Conservation (phyloP, 2,113 vertebrate species). For the Protomyctophum bolini region DNA sequence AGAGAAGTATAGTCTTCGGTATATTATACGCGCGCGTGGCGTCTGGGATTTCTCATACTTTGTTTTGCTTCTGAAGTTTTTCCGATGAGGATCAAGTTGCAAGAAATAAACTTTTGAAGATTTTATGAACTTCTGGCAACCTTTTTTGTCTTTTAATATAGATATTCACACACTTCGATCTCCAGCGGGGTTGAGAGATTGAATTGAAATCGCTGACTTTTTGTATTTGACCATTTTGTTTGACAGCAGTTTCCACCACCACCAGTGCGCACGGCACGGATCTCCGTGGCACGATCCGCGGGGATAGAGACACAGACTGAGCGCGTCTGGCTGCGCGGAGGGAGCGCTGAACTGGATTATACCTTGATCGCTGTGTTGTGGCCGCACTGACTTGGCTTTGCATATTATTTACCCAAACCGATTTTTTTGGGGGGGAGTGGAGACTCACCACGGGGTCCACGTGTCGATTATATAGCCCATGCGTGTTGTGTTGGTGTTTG, state of each 20-base stretch:
- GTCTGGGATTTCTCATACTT: background rate
- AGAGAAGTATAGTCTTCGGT: background rate
- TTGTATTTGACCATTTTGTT: background rate
- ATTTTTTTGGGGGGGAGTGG: background rate
- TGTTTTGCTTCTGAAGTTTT: constrained; percentile 13
- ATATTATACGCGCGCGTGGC: background rate
- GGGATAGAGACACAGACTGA: constrained; percentile 4
- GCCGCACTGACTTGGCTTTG: background rate
- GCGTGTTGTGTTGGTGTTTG: constrained; percentile 7
- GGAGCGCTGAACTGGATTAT: constrained; percentile 56
- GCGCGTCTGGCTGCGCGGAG: background rate
- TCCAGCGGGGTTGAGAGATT: constrained; percentile 9
- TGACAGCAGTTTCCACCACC: background rate
- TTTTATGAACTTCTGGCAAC: background rate
- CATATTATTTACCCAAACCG: background rate
- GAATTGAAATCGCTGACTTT: constrained; percentile 2
- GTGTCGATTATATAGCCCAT: too few species aligned
- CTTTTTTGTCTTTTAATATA: constrained; percentile 1
- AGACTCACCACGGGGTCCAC: too few species aligned
- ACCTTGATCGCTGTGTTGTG: background rate
- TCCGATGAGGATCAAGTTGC: constrained; percentile 47
- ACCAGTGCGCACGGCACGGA: constrained; percentile 4
- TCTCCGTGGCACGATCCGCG: constrained; percentile 8
- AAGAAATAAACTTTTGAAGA: constrained; percentile 46
- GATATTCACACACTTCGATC: constrained; percentile 15